These are phyloP conservation scores for Notothenia coriiceps DNA, from an alignment of 2,113 vertebrate genomes.

Conservation along the genomic window DNA sequence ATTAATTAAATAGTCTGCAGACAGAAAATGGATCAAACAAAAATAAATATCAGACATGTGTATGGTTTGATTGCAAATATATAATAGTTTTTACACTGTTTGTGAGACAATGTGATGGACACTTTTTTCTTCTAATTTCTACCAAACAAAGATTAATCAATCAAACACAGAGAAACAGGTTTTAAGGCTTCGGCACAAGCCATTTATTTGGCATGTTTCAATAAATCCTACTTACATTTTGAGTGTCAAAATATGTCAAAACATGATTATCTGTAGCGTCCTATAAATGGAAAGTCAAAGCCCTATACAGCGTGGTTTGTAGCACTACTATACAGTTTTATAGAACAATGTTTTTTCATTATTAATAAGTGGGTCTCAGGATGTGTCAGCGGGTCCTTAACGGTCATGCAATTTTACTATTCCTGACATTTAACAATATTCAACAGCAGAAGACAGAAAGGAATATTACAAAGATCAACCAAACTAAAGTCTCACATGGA, in stretches of 20 bases:
- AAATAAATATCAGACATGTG: too few species aligned
- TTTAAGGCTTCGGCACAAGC: slow-evolving; percentile 16
- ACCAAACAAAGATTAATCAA: not conserved
- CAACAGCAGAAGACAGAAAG: slow-evolving; percentile 34
- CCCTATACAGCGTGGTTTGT: slow-evolving; percentile 33
- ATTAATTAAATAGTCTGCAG: not conserved
- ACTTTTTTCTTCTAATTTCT: not conserved
- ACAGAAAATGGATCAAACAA: not conserved
- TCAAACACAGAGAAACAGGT: slow-evolving; percentile 11
- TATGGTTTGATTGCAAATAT: not conserved
- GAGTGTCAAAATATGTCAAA: slow-evolving; percentile 60
- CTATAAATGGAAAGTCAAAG: slow-evolving; percentile 43
- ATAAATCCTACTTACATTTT: slow-evolving; percentile 48
- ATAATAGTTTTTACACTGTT: not conserved
- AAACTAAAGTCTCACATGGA: slow-evolving; percentile 12
- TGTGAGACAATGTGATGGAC: not conserved
- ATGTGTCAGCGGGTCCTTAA: not conserved
- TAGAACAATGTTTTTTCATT: not conserved
- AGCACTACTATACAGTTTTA: slow-evolving; percentile 20
- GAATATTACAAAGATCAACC: slow-evolving; percentile 34
- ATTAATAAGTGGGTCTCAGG: slow-evolving; percentile 5
- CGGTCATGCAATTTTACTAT: slow-evolving; percentile 38
- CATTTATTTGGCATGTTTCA: slow-evolving; percentile 67
- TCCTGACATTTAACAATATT: slow-evolving; percentile 36
- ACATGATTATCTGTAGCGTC: slow-evolving; percentile 46